A percentile compares a stretch with the other conserved stretches of the same genome.
These are phyloP conservation scores for Madoqua kirkii DNA, from an alignment of 2,113 vertebrate genomes.

Conservation along the genomic window DNA sequence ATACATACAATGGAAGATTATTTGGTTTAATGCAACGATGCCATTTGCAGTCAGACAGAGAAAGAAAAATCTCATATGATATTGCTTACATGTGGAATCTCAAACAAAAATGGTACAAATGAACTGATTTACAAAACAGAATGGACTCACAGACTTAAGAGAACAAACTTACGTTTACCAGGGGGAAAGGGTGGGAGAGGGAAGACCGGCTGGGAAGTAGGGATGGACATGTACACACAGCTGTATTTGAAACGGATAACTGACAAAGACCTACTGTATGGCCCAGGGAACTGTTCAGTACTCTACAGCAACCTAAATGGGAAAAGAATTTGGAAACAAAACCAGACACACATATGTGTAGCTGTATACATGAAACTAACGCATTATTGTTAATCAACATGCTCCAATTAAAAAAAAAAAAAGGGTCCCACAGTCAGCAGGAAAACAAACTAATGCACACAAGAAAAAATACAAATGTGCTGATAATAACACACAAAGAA, in stretches of 20 bases:
- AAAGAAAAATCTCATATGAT: neutral
- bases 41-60: neutral
- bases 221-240: neutral
- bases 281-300: neutral
- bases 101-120: neutral
- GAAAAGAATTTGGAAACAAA: neutral
- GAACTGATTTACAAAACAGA: neutral
- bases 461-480: neutral
- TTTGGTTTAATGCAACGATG: neutral
- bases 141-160: neutral
- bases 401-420: neutral
- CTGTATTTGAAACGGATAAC: neutral
- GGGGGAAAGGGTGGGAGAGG: neutral
- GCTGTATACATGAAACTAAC: neutral
- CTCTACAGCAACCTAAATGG: neutral
- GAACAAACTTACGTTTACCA: fast-evolving
- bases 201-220: neutral
- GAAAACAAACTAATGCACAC: neutral
- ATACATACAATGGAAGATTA: neutral
- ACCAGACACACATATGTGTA: neutral
- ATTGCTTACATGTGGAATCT: neutral
- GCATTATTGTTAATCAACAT: neutral
- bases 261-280: fast-evolving
- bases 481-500: neutral
- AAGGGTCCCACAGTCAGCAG: neutral